phyloP scores from a whole-genome alignment of 2,797 vertebrate species.

The Rhincodon typus region DNA sequence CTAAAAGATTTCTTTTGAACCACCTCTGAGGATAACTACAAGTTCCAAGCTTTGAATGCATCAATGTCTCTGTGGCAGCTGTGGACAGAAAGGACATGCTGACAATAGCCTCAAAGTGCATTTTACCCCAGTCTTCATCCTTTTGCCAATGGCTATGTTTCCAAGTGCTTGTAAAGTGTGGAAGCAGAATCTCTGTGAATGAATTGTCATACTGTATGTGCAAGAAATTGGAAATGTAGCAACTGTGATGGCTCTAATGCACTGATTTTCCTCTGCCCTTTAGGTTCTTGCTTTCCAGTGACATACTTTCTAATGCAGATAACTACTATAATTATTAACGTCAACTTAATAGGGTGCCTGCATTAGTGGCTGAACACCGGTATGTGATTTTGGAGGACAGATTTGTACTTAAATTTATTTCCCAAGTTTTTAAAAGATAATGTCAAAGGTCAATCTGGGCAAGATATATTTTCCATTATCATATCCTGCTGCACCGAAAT shows the following conservation, averaged over 20 bases:
- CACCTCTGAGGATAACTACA: not conserved
- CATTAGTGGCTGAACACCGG: not conserved
- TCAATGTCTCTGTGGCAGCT: not conserved
- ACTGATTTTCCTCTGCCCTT: not conserved
- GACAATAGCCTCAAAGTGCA: not conserved
- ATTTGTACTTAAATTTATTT: not conserved
- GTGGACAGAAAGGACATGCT: not conserved
- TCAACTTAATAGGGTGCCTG: not conserved
- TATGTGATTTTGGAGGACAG: not conserved
- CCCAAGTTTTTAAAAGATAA: not conserved
- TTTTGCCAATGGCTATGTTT: not conserved
- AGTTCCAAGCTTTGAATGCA: not conserved
- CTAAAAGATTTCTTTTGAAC: not conserved
- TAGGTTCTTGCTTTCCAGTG: not conserved
- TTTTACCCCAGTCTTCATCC: not conserved
- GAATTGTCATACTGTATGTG: not conserved
- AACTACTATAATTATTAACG: not conserved
- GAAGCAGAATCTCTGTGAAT: not conserved
- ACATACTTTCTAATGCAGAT: not conserved
- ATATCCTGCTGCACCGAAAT: not conserved
- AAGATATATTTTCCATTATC: constrained; percentile 1
- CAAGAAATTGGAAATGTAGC: not conserved
- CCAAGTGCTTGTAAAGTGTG: not conserved
- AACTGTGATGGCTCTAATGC: not conserved
- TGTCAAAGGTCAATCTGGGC: not conserved